These are phyloP conservation scores for Diorhabda elongata DNA, from an alignment of 1,140 invertebrate genomes.

Conservation along the genomic window DNA sequence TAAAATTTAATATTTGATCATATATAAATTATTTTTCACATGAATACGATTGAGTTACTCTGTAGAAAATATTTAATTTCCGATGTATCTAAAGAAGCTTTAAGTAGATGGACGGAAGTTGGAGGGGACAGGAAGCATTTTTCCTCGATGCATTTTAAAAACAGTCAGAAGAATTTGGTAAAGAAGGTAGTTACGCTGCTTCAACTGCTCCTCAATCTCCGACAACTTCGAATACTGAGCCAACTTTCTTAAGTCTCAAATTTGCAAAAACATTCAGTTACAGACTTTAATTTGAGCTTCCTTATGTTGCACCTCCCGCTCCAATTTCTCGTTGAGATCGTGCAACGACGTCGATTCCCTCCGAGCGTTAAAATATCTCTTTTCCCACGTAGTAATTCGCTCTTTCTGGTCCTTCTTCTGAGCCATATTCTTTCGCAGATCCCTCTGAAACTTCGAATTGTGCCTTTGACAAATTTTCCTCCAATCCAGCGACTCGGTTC, in stretches of 20 bases:
- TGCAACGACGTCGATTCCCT: constrained; percentile 95
- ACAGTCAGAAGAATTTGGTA: no score
- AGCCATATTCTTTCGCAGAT: constrained; percentile 90
- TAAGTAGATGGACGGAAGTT: no score
- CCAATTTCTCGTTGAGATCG: constrained; percentile 97
- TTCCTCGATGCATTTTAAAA: no score
- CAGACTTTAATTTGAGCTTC: constrained; percentile 88
- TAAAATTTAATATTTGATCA: no score
- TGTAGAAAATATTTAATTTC: no score
- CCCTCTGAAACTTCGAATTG: constrained; percentile 89
- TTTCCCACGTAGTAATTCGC: constrained; percentile 56
- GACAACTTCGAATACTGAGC: constrained; percentile 92
- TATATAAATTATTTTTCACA: no score
- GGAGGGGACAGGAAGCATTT: no score
- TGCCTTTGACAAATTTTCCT: constrained; percentile 80
- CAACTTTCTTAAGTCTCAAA: constrained; percentile 71
- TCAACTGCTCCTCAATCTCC: constrained; percentile 95
- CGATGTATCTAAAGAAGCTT: no score
- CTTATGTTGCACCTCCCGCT: constrained; percentile 94
- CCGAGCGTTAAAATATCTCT: constrained; percentile 87
- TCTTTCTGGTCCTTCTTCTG: constrained; percentile 95
- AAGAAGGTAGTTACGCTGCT: constrained; percentile 63
- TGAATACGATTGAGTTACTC: no score
- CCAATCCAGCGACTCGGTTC: constrained; percentile 85
- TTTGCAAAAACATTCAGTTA: background rate